These are phyloP conservation scores for Cynocephalus volans DNA, from an alignment of 2,113 vertebrate species.

Conservation along the genomic window DNA sequence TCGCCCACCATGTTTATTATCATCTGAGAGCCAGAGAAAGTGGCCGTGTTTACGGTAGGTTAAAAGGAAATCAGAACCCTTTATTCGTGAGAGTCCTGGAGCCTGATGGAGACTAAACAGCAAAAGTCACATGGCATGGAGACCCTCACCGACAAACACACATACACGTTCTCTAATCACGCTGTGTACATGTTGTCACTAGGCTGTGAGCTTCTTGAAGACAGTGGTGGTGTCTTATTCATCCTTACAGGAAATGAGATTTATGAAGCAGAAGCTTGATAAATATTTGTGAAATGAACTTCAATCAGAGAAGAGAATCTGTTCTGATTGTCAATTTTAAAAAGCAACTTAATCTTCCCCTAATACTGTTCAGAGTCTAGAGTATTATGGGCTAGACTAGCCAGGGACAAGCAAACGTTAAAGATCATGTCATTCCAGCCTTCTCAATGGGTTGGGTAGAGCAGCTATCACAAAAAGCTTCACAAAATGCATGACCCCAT, in stretches of 20 bases:
- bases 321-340: neutral
- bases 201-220: neutral
- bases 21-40: conserved; percentile 76
- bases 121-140: neutral
- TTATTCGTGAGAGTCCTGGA: neutral
- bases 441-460: neutral
- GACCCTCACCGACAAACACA: neutral
- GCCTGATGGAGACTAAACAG: neutral
- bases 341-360: neutral
- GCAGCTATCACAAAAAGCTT: neutral
- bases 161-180: fast-evolving
- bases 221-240: neutral
- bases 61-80: conserved; percentile 54
- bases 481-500: neutral
- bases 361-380: neutral
- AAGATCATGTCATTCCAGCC: neutral
- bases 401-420: neutral
- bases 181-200: neutral
- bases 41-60: neutral
- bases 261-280: conserved; percentile 32
- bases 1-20: neutral
- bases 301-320: conserved; percentile 16
- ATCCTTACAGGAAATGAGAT: neutral
- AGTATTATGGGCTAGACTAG: neutral
- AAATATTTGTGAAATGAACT: conserved; percentile 54